Base-by-base conservation (phyloP, 2,797 vertebrate species). In the Selene dorsalis region DNA sequence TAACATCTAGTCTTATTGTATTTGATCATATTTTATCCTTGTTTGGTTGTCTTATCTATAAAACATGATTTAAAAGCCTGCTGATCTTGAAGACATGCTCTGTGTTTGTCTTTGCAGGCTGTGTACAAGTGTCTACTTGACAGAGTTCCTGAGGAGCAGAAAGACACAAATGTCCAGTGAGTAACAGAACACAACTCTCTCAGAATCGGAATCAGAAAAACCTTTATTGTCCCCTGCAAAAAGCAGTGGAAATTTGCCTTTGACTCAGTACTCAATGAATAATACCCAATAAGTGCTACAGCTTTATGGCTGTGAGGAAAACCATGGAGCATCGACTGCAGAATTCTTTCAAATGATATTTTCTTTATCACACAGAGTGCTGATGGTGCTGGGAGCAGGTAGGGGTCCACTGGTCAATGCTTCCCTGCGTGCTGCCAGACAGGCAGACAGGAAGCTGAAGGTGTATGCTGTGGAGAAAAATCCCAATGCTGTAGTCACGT, bases 391-490 rank as follows among this genome's bases (percentile, higher is more conserved):
- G 55, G 97, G 97, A 26, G 97, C 97, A 14, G 97, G 97, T 0
- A 89, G 97, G 24, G 97, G 97, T 3, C 97, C 97, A 0, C 90
- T 98, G 76, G 97, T 98, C 32, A 97, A 97, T 1, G 96, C 97
- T 0, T 96, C 97, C 0, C 93, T 98, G 43, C 94, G 95, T 45
- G 97, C 97, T 20, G 96, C 97, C 62, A 95, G 95, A 45, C 96
- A 96, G 84, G 97, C 97, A 0, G 91, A 95, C 67, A 93, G 97
- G 73, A 95, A 94, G 86, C 91, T 98, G 84, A 94, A 89, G 38
- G 90, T 98, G 26, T 98, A 97, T 0, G 97, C 97, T 0, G 96
- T 98, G 57, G 97, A 98, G 93, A 98, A 98, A 83, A 98, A 98
- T 73, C 96, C 97, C 80, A 98, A 98, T 41, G 97, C 97, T 47